Conservation (phyloP, 2,888 invertebrate species). For the Caenorhabditis imperialis region DNA sequence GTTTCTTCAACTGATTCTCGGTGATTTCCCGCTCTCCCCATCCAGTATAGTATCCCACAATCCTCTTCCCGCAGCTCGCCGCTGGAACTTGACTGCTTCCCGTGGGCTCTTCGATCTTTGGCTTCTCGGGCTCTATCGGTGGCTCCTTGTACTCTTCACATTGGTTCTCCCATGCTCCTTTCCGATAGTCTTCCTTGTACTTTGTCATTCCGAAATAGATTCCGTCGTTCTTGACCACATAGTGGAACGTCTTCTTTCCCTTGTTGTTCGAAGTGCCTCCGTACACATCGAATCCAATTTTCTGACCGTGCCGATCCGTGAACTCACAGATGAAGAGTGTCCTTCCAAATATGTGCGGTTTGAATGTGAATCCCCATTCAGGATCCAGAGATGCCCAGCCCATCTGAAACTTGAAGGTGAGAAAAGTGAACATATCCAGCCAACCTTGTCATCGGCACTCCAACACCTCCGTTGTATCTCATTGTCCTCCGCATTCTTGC, state of each 20-base stretch:
- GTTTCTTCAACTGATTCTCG: constrained; percentile 45
- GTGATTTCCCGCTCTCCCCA: constrained; percentile 61
- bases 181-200: constrained; percentile 22
- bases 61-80: constrained; percentile 53
- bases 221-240: constrained; percentile 51
- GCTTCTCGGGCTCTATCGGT: no score
- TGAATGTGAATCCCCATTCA: constrained; percentile 38
- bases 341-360: constrained; percentile 8
- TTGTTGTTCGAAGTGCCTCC: constrained; percentile 47
- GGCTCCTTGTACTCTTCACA: constrained; percentile 24
- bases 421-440: no score
- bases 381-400: no score
- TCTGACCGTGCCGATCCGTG: constrained; percentile 33
- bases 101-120: background rate
- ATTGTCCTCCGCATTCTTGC: constrained; percentile 20
- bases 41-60: constrained; percentile 67
- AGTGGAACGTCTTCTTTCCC: constrained; percentile 40
- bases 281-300: constrained; percentile 52
- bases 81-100: no score
- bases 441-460: constrained; percentile 29
- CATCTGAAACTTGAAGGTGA: no score
- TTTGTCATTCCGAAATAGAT: constrained; percentile 48
- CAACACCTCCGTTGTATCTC: constrained; percentile 25
- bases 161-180: constrained; percentile 23
- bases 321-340: constrained; percentile 48